Conservation (phyloP, 2,888 invertebrate genomes). For the Cheiracanthium punctorium region DNA sequence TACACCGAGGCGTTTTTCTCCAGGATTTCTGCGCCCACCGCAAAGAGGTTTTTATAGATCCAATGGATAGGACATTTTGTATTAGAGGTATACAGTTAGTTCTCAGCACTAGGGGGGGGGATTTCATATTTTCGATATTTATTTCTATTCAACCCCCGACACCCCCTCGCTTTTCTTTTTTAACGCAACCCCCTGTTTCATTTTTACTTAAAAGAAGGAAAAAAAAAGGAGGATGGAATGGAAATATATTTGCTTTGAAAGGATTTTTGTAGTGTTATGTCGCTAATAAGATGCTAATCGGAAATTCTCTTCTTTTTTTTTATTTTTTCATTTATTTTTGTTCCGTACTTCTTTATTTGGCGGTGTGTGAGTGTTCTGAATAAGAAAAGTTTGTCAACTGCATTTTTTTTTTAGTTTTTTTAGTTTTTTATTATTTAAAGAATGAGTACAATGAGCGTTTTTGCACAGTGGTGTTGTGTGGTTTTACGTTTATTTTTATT, state of each 20-base stretch:
- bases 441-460: conserved; percentile 31
- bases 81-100: conserved; percentile 51
- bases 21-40: conserved; percentile 36
- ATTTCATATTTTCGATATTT: conserved; percentile 22
- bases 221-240: not conserved
- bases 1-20: conserved; percentile 21
- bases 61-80: conserved; percentile 46
- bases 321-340: not conserved
- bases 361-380: conserved; percentile 28
- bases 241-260: conserved; percentile 32
- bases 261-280: conserved; percentile 39
- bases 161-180: conserved; percentile 25
- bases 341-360: not conserved
- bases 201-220: not conserved
- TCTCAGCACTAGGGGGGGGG: conserved; percentile 17
- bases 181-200: not conserved
- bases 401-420: too few species aligned
- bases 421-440: too few species aligned
- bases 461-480: not conserved
- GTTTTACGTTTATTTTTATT: not conserved
- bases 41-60: conserved; percentile 34
- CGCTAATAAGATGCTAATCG: conserved; percentile 66
- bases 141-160: not conserved
- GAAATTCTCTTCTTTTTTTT: conserved; percentile 34
- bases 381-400: conserved; percentile 26